Conservation (phyloP, 2,113 vertebrate genomes). For the Oceanodroma tethys region DNA sequence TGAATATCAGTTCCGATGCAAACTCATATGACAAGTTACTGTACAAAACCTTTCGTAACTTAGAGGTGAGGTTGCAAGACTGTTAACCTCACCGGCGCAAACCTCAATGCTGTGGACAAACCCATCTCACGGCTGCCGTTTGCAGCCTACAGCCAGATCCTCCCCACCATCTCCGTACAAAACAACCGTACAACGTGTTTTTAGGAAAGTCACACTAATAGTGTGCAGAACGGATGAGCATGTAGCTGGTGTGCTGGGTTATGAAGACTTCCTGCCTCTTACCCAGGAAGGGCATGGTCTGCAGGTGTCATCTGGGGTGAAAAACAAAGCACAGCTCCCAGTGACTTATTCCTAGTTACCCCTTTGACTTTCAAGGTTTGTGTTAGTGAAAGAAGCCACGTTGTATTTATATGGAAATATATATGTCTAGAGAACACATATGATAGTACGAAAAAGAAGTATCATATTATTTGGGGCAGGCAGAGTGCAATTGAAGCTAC, state of each 20-base stretch:
- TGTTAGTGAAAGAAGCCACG: not conserved
- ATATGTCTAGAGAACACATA: not conserved
- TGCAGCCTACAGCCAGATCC: not conserved
- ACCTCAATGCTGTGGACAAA: not conserved
- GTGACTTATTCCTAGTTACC: not conserved
- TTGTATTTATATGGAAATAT: not conserved
- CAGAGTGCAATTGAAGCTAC: not conserved
- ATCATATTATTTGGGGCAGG: not conserved
- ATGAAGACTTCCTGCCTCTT: slow-evolving; percentile 35
- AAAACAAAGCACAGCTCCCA: slow-evolving; percentile 10
- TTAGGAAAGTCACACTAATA: not conserved
- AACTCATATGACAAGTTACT: not conserved
- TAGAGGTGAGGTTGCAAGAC: slow-evolving; percentile 1
- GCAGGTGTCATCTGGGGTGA: slow-evolving; percentile 17
- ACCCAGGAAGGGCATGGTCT: slow-evolving; percentile 55
- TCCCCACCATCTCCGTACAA: rapidly evolving
- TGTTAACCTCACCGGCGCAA: not conserved
- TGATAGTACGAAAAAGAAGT: not conserved
- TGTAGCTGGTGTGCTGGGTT: not conserved
- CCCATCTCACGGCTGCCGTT: not conserved
- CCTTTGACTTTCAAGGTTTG: not conserved
- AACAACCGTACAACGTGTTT: not conserved
- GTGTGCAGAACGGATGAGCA: not conserved
- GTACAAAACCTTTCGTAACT: not conserved
- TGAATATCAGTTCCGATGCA: not conserved